Percentiles rank a stretch among this genome's conserved stretches.
Evolutionary conservation across 2,113 vertebrate genomes (phyloP).

Genomic region (Rattus rattus): DNA sequence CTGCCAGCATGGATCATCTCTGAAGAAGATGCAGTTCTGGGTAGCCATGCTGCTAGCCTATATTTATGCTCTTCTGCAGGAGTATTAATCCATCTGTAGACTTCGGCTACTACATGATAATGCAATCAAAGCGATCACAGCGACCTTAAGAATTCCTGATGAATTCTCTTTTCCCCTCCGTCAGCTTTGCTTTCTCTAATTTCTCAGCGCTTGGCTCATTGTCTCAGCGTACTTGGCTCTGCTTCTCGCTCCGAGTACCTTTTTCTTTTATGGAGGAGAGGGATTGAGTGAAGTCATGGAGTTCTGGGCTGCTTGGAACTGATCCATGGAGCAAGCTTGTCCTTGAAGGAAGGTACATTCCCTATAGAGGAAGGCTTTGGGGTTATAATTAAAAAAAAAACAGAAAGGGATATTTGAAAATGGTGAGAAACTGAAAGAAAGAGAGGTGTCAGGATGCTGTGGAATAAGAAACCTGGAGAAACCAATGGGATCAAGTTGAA

Average conservation of each 20-base stretch:
- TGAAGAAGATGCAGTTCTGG: background rate
- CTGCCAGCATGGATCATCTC: background rate
- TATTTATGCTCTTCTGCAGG: background rate
- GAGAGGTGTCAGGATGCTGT: background rate
- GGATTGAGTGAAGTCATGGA: background rate
- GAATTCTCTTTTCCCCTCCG: background rate
- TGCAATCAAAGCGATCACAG: constrained; percentile 56
- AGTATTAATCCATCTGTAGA: constrained; percentile 44
- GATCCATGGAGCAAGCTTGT: background rate
- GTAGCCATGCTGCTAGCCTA: background rate
- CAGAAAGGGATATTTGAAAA: constrained; percentile 30
- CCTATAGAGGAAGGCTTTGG: background rate
- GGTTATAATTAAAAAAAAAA: constrained; percentile 1
- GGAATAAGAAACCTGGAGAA: constrained; percentile 20
- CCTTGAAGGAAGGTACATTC: constrained; percentile 10
- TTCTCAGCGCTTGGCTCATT: constrained; percentile 61
- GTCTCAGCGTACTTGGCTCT: constrained; percentile 46
- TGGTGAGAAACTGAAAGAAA: background rate
- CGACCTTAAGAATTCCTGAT: constrained; percentile 65
- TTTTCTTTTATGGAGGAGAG: background rate
- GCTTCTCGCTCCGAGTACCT: constrained; percentile 3
- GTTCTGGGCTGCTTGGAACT: background rate
- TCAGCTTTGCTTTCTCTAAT: constrained; percentile 56
- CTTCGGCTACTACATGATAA: constrained; percentile 49
- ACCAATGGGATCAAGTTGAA: constrained; percentile 16